Evolutionary conservation across 2,888 invertebrate genomes (phyloP), one percentile per base, ranked within the genome.

Genomic region (Serrognathus titanus): DNA sequence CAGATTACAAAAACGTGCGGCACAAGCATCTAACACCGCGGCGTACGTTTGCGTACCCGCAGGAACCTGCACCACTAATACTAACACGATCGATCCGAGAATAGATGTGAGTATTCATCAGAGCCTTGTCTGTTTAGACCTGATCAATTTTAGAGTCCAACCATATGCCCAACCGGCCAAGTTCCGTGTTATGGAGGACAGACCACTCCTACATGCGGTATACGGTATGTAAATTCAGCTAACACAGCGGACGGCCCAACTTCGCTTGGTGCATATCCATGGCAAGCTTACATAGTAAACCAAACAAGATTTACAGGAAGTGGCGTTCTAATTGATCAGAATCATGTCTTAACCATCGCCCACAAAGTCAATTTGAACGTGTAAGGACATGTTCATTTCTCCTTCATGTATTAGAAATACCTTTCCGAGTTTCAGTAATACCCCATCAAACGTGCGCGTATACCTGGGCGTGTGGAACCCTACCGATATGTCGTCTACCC

Each of bases 301-400:
- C 67, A 69, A 49, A 73, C 72, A 7, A 63, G 66, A 56, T 90
- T 86, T 69, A 76, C 89, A 40, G 90, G 89, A 20, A 88, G 89
- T 37, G 90, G 89, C 8, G 88, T 86, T 2, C 78, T 92, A 3
- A 81, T 91, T 46, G 83, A 86, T 65, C 77, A 79, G n/a, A 77
- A 81, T 20, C 86, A 89, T 72, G 82, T 91, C 3, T 70, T 90
- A 10, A 90, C 91, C 0, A 88, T 86, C 0, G 89, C 89, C 6
- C 90, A 90, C 72, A 85, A 88, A 70, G 79, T 90, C 52, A 72
- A 80, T 35, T 74, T 81, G 57, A 80, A 84, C 61, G 70, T 81
- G 85, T 58, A 31, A 31, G 24, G 24, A 7, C 24, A 24, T 4
- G 24, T 6, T 31, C 6, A 31, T 31, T 31, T 31, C 7, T 31